These are phyloP conservation scores for Pygocentrus nattereri DNA, from an alignment of 2,797 vertebrate species.

Conservation along the genomic window DNA sequence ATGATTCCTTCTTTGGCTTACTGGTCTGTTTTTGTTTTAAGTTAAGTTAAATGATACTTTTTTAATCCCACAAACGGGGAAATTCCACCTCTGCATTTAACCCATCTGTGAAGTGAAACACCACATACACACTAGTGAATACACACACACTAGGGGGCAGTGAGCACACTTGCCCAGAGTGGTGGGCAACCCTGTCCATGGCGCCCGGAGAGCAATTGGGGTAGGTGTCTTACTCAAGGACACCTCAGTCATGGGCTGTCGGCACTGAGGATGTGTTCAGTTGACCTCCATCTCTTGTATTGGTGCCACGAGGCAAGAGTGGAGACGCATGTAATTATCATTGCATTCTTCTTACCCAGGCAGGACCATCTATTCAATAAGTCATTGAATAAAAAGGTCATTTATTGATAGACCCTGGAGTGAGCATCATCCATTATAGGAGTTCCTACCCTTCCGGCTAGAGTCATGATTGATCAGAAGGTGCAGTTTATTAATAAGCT, in stretches of 20 bases:
- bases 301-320: not conserved
- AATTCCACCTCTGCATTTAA: too few species aligned
- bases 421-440: not conserved
- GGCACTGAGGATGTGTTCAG: not conserved
- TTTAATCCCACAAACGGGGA: too few species aligned
- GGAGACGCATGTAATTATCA: constrained; percentile 13
- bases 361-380: constrained; percentile 23
- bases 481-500: not conserved
- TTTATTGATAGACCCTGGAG: constrained; percentile 14
- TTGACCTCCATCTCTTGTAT: not conserved
- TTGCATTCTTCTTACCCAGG: not conserved
- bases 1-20: not conserved
- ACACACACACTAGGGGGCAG: too few species aligned
- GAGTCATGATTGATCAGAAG: not conserved
- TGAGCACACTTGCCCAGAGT: too few species aligned
- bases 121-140: too few species aligned
- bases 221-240: too few species aligned
- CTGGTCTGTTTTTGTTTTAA: constrained; percentile 2
- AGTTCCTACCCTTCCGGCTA: not conserved
- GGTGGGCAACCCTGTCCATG: too few species aligned
- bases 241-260: too few species aligned
- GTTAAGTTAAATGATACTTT: too few species aligned
- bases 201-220: too few species aligned
- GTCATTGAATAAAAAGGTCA: constrained; percentile 12
- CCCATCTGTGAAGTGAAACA: too few species aligned